Percentiles rank a stretch among this genome's conserved stretches.
These are phyloP conservation scores for Ceriagrion tenellum DNA, from an alignment of 2,888 invertebrate genomes.

Conservation along the genomic window DNA sequence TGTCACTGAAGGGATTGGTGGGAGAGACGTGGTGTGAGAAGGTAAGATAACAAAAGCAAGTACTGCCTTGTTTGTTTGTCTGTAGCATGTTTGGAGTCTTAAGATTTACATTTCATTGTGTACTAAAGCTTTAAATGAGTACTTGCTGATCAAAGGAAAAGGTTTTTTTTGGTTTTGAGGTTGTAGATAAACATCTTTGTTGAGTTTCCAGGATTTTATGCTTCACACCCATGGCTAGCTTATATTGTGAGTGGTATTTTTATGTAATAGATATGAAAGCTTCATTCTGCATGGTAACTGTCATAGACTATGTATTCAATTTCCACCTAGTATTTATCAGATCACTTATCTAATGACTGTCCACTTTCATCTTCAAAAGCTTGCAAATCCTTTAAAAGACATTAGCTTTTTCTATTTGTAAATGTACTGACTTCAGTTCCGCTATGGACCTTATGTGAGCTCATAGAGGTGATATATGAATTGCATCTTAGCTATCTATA, in stretches of 20 bases:
- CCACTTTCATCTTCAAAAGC: neutral
- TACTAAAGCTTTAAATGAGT: neutral
- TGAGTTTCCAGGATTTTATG: constrained; percentile 10
- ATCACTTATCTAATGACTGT: neutral
- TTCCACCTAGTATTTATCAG: neutral
- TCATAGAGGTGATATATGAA: neutral
- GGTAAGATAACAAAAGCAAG: constrained; percentile 81
- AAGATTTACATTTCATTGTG: neutral
- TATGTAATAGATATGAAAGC: neutral
- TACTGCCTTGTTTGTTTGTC: constrained; percentile 62
- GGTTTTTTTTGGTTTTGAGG: constrained; percentile 25
- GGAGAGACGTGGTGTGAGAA: constrained; percentile 94
- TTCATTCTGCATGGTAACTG: constrained; percentile 19
- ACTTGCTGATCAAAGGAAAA: constrained; percentile 15
- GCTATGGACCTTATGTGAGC: neutral
- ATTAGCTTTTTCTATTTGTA: neutral
- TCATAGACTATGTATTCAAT: neutral
- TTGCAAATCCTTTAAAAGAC: constrained; percentile 1
- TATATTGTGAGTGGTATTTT: neutral
- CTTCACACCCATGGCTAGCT: constrained; percentile 25
- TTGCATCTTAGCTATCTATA: neutral
- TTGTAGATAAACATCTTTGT: neutral
- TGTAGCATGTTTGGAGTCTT: constrained; percentile 44
- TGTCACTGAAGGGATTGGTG: constrained; percentile 75
- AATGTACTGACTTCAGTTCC: neutral